Evolutionary conservation across 92 coral and sea anemone species (phyloP).

Genomic region (Paragorgia papillata): DNA sequence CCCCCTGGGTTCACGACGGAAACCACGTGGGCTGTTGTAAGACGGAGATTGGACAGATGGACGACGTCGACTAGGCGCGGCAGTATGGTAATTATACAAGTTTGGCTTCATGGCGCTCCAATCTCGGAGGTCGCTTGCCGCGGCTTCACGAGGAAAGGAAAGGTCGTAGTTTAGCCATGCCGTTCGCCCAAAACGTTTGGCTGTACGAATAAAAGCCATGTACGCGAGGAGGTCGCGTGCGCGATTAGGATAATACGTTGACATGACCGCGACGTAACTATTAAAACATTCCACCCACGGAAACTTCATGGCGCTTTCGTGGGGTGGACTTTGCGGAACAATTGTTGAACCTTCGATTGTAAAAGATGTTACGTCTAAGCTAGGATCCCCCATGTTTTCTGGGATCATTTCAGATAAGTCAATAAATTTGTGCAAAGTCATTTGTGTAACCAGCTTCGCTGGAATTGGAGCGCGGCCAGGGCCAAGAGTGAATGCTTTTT

Average conservation of each 20-base stretch:
- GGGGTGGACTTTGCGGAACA: background rate
- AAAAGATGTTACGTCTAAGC: background rate
- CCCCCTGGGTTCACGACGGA: conserved; percentile 10
- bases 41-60: background rate
- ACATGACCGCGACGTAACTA: background rate
- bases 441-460: too few relatives aligned
- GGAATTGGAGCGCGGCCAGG: too few relatives aligned
- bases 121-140: conserved; percentile 6
- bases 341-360: background rate
- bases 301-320: background rate
- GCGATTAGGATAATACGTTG: background rate
- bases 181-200: conserved; percentile 4
- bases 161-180: conserved; percentile 4
- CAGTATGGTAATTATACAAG: conserved; percentile 28
- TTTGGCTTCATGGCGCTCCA: conserved; percentile 26
- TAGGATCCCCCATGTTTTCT: background rate
- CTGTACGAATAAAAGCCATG: conserved; percentile 25
- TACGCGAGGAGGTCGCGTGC: conserved; percentile 10
- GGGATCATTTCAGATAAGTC: conserved; percentile 1
- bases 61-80: background rate
- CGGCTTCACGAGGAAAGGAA: conserved; percentile 26
- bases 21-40: background rate
- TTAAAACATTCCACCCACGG: conserved; percentile 29
- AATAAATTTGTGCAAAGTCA: conserved; percentile 6
- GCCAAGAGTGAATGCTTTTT: too few relatives aligned